Percentiles rank a stretch among this genome's conserved stretches.
Conservation (phyloP, 1,140 invertebrate genomes). For the Drosophila ogumai region DNA sequence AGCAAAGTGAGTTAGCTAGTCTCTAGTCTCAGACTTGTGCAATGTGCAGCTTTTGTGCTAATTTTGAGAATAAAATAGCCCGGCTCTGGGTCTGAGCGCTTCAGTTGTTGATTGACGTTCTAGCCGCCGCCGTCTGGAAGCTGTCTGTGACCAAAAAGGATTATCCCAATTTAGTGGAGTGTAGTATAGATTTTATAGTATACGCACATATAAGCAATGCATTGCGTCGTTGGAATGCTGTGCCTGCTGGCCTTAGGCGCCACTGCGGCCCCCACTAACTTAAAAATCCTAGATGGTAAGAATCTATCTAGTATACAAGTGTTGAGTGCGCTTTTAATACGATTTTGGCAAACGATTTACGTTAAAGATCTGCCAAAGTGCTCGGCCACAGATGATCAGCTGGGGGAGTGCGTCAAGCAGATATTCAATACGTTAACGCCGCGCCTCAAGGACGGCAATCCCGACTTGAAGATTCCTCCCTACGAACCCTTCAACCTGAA, state of each 20-base stretch:
- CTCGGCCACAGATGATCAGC: slow-evolving; percentile 41
- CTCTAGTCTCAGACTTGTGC: slow-evolving; percentile 21
- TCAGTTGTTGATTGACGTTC: slow-evolving; percentile 61
- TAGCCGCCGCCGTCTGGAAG: slow-evolving; percentile 32
- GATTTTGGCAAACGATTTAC: not conserved
- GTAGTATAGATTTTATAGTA: slow-evolving; percentile 12
- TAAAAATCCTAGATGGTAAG: slow-evolving; percentile 47
- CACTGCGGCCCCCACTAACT: slow-evolving; percentile 36
- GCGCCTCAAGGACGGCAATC: slow-evolving; percentile 56
- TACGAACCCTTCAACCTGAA: slow-evolving; percentile 76
- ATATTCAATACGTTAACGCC: slow-evolving; percentile 60
- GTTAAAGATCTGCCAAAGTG: slow-evolving; percentile 56
- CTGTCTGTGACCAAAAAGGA: slow-evolving; percentile 18
- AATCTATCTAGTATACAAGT: not conserved
- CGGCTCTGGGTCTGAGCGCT: slow-evolving; percentile 2
- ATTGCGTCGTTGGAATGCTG: slow-evolving; percentile 32
- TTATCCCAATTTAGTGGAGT: slow-evolving; percentile 3
- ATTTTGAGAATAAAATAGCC: slow-evolving; percentile 71
- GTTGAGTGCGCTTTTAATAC: not conserved
- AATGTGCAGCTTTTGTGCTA: slow-evolving; percentile 44
- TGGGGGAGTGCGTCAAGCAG: slow-evolving; percentile 66
- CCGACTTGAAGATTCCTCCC: slow-evolving; percentile 61
- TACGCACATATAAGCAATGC: slow-evolving; percentile 25
- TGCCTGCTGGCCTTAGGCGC: slow-evolving; percentile 40
- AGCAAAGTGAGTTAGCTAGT: slow-evolving; percentile 32